Evolutionary conservation across 2,888 invertebrate species (phyloP), one percentile per base, ranked within the genome.

Genomic region (Imbricaverruca yamaguchii): DNA sequence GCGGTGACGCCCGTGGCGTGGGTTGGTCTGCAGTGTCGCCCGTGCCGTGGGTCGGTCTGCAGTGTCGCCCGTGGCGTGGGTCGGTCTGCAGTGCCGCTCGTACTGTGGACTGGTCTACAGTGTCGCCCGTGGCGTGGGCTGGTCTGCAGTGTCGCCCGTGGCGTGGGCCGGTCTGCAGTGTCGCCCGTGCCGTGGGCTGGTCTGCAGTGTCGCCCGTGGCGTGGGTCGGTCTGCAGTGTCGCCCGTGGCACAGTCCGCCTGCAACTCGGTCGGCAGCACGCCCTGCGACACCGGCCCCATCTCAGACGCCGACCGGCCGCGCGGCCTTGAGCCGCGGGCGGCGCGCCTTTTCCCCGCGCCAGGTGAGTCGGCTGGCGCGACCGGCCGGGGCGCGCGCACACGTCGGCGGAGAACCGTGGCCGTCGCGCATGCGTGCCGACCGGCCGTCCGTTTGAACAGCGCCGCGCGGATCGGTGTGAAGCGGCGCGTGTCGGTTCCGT

Each of bases 331-430:
- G 67, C 67, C 25, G 25, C 67, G 0, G 12, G 67, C 39, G 25
- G 67, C 67, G 67, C 67, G 67, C 67, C 67, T 67, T 67, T 67
- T 67, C 25, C 67, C 25, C 39, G 39, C 67, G 67, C 67, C 67
- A 67, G 67, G 67, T 67, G 67, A 67, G 67, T 11, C 23, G 25
- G 67, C 67, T 23, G 65, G 67, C 67, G 25, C 67, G 67, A 12
- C 61, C 15, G 61, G 15, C 8, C 61, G 61, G 10, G 18, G 10
- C 18, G 61, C 25, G 67, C n/a, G 8, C 67, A 67, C 61, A 61
- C 61, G 67, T 25, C 67, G 67, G 4, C n/a, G 12, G n/a, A 67
- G 25, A 25, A 25, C 67, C 67, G 67, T 25, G 23, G 9, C 25
- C 67, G 25, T 25, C 12, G 61, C 61, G 61, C 61, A 61, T 18